Conservation (phyloP, 1,140 invertebrate genomes). For the Trypoxylus dichotomus region DNA sequence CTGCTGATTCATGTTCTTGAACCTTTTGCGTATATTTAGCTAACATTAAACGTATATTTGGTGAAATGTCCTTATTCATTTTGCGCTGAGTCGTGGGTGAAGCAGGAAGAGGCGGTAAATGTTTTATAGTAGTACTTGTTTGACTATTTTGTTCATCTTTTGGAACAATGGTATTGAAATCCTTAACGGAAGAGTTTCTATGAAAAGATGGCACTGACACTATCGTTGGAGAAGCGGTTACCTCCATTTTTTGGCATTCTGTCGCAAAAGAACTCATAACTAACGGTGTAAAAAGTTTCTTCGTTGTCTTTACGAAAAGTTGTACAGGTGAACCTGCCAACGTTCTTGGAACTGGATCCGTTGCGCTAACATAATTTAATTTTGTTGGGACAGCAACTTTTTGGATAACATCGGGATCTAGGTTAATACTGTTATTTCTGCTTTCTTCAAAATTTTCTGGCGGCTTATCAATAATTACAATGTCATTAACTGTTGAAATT, state of each 20-base stretch:
- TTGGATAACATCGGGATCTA: slow-evolving; percentile 37
- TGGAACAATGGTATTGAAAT: not conserved
- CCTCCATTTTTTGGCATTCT: slow-evolving; percentile 10
- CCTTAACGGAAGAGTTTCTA: slow-evolving; percentile 13
- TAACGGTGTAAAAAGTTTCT: slow-evolving; percentile 74
- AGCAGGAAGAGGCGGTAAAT: slow-evolving; percentile 56
- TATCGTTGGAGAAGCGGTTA: not conserved
- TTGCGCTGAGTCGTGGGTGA: slow-evolving; percentile 59
- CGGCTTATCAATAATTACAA: slow-evolving; percentile 32
- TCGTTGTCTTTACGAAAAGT: slow-evolving; percentile 74
- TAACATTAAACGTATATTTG: slow-evolving; percentile 68
- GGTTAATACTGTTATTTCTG: not conserved
- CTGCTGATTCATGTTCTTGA: slow-evolving; percentile 44
- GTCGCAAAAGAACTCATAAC: slow-evolving; percentile 45
- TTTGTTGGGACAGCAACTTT: slow-evolving; percentile 33
- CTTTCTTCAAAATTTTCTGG: slow-evolving; percentile 39
- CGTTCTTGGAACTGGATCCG: slow-evolving; percentile 34
- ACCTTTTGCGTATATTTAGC: slow-evolving; percentile 62
- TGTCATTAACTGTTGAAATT: not conserved
- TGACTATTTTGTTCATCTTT: not conserved
- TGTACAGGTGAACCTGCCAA: slow-evolving; percentile 49
- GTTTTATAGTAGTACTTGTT: not conserved
- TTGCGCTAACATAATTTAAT: not conserved
- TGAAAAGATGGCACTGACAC: slow-evolving; percentile 8
- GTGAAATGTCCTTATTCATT: slow-evolving; percentile 61